Percentiles rank a stretch among this genome's conserved stretches.
These are phyloP conservation scores for Gadus chalcogrammus DNA, from an alignment of 2,113 vertebrate species.

Conservation along the genomic window DNA sequence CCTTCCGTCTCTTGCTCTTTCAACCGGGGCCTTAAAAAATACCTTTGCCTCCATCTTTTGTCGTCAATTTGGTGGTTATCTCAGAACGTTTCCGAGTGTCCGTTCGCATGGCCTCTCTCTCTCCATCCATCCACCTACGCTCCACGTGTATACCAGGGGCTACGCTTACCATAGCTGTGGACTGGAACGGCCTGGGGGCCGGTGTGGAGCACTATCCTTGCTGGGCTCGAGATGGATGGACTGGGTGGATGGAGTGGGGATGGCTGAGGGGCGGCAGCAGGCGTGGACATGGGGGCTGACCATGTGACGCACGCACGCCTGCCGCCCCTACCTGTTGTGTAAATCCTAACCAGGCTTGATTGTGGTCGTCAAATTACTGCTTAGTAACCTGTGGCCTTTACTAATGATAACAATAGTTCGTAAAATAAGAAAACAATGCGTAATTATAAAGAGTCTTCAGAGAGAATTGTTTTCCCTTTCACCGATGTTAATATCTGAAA, in stretches of 20 bases:
- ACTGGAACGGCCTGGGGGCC: slow-evolving; percentile 54
- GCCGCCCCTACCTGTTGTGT: background rate
- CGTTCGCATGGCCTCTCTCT: slow-evolving; percentile 41
- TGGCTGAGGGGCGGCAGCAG: slow-evolving; percentile 46
- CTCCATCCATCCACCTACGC: background rate
- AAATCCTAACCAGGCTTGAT: background rate
- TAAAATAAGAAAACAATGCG: background rate
- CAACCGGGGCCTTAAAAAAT: slow-evolving; percentile 35
- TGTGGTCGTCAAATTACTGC: too few species aligned
- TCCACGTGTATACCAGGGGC: slow-evolving; percentile 19
- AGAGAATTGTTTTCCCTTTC: background rate
- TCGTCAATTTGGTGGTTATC: slow-evolving; percentile 43
- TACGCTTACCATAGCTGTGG: slow-evolving; percentile 51
- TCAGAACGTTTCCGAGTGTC: slow-evolving; percentile 36
- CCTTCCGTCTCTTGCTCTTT: slow-evolving; percentile 44
- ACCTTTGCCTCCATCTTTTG: slow-evolving; percentile 26
- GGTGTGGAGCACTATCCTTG: slow-evolving; percentile 53
- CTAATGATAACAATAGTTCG: background rate
- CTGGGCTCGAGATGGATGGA: slow-evolving; percentile 47
- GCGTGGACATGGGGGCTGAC: slow-evolving; percentile 64
- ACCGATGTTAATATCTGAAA: background rate
- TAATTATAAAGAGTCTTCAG: background rate
- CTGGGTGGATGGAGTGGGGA: slow-evolving; percentile 47
- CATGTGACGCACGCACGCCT: slow-evolving; percentile 33
- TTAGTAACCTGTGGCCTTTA: background rate